Evolutionary conservation across 2,113 vertebrate species (phyloP).

Genomic region (Chionis minor): DNA sequence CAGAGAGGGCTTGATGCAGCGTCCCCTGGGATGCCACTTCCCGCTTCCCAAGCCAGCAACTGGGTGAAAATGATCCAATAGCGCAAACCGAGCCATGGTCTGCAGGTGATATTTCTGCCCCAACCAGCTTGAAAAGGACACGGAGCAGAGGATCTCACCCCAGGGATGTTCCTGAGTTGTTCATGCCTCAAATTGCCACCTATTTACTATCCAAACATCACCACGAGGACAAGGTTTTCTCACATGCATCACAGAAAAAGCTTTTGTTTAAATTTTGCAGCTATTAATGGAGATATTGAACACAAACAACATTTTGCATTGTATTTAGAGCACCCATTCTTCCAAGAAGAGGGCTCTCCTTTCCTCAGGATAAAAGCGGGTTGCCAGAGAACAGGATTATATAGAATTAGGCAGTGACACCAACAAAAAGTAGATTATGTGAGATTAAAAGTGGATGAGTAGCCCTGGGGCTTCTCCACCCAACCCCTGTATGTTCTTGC

Average conservation of each 20-base stretch:
- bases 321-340: background rate
- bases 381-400: conserved; percentile 14
- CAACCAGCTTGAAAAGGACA: rapidly evolving
- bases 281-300: background rate
- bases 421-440: background rate
- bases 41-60: background rate
- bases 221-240: background rate
- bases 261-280: background rate
- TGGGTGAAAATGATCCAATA: background rate
- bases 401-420: background rate
- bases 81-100: background rate
- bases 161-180: background rate
- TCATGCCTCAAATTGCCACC: rapidly evolving
- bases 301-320: background rate
- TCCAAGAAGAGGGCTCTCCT: background rate
- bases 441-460: background rate
- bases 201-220: background rate
- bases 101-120: background rate
- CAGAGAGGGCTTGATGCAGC: background rate
- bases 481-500: background rate
- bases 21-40: background rate
- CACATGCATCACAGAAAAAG: background rate
- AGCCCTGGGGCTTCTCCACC: background rate
- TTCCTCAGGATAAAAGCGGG: background rate
- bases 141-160: background rate